Conservation (phyloP, 2,888 invertebrate species). For the Heteropelma amictum region DNA sequence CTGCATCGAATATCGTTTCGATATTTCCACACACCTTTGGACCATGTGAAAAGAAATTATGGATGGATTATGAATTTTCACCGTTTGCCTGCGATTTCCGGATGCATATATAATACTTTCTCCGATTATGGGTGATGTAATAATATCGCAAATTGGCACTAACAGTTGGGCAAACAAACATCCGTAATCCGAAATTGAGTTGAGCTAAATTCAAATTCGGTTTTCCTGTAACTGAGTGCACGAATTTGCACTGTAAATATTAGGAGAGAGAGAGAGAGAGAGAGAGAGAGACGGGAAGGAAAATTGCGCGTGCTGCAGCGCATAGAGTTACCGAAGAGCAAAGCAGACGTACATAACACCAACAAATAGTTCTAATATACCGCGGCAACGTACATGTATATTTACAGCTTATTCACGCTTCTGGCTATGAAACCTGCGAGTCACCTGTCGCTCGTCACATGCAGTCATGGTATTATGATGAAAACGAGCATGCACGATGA, state of each 20-base stretch:
- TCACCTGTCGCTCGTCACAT: conserved; percentile 30
- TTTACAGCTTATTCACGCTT: neutral
- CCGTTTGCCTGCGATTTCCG: too few species aligned
- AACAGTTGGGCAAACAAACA: neutral
- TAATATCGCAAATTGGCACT: neutral
- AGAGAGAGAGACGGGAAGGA: neutral
- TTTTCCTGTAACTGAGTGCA: neutral
- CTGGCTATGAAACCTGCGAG: neutral
- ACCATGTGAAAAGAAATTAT: too few species aligned
- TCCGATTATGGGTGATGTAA: too few species aligned
- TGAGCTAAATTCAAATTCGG: conserved; percentile 12
- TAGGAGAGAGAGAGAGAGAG: neutral
- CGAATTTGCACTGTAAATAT: neutral
- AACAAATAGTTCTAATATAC: neutral
- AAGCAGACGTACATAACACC: conserved; percentile 15
- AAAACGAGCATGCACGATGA: neutral
- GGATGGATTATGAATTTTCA: too few species aligned
- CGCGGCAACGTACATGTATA: neutral
- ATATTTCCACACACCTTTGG: too few species aligned
- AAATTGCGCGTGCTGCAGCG: neutral
- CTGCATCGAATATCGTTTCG: too few species aligned
- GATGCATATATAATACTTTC: too few species aligned
- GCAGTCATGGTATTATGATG: conserved; percentile 14
- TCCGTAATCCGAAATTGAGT: conserved; percentile 7
- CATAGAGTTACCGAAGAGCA: neutral